Base-by-base conservation (phyloP, 2,888 invertebrate species). In the Amphipyra berbera region DNA sequence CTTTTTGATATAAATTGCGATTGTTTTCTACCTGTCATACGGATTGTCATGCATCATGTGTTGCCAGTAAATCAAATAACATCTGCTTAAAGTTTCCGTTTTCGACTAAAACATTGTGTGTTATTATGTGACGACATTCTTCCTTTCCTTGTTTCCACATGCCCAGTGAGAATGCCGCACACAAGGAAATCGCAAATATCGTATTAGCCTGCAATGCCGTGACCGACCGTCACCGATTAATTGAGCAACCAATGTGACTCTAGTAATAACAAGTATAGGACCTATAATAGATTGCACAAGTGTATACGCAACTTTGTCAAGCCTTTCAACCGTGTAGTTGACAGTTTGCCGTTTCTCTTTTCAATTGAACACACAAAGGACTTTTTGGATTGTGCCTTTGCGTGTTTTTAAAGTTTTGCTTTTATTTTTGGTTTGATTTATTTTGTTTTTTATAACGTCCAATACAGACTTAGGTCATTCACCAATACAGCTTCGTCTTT, bases 121-220 rank as follows among this genome's bases (percentile, higher is more conserved):
- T 69, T 61, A 69, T 69, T 62, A 61, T 42, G 35, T 72, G 64
- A 79, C 58, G 62, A 72, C 48, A 76, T 61, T 48, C 52, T 73
- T 73, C 68, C 61, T 70, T 68, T 55, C 68, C 58, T 61, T 55
- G 44, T 77, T 71, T 68, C 74, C 78, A 77, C 70, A 77, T 78
- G 55, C 50, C 54, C 50, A 73, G 81, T 73, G 68, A 79, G 79
- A 81, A 79, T 76, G 54, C 48, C n/a, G 15, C 46, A 47, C 42
- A 76, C 63, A 44, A 78, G 81, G 81, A 79, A 79, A 73, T 76
- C 64, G 60, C 76, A 49, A 76, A 74, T 76, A 75, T 69, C 61
- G 58, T 70, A 76, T 78, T 68, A 76, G 61, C 46, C 70, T 61
- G 64, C 63, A 75, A 37, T 69, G 63, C 79, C 81, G 79, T 79